Conservation (phyloP, 2,113 vertebrate species). For the Tragulus kanchil region DNA sequence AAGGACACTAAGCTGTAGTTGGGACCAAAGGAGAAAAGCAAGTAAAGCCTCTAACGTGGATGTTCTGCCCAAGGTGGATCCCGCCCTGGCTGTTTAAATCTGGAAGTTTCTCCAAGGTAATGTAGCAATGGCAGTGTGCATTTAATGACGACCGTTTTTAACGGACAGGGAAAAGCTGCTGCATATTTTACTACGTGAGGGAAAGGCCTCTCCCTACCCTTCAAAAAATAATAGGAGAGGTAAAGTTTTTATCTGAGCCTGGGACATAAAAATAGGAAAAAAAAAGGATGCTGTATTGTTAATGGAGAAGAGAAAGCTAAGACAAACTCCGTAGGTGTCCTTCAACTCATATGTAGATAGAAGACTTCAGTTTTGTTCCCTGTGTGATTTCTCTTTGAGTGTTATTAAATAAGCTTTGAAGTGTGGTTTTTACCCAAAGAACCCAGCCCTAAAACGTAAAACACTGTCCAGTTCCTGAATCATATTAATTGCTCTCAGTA, state of each 20-base stretch:
- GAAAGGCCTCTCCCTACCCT: not conserved
- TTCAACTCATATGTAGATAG: not conserved
- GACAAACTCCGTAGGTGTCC: not conserved
- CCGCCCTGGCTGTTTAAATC: constrained; percentile 51
- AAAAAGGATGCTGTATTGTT: not conserved
- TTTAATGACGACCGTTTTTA: not conserved
- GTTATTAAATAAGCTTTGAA: not conserved
- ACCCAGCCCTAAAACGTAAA: not conserved
- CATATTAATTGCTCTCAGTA: not conserved
- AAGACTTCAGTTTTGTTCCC: not conserved
- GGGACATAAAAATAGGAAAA: not conserved
- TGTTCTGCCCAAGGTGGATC: constrained; percentile 50
- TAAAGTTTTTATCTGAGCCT: not conserved
- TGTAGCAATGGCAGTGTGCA: constrained; percentile 52
- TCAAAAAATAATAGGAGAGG: not conserved
- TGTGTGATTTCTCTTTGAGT: not conserved
- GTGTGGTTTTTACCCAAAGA: not conserved
- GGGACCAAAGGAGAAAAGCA: not conserved
- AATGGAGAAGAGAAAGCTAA: not conserved
- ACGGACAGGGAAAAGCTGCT: not conserved
- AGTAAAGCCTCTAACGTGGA: constrained; percentile 33
- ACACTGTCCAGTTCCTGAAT: not conserved
- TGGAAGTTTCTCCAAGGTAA: constrained; percentile 69
- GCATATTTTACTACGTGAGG: not conserved
- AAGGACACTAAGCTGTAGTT: constrained; percentile 55